Base-by-base conservation (phyloP, 2,113 vertebrate species). In the Alouatta palliata region DNA sequence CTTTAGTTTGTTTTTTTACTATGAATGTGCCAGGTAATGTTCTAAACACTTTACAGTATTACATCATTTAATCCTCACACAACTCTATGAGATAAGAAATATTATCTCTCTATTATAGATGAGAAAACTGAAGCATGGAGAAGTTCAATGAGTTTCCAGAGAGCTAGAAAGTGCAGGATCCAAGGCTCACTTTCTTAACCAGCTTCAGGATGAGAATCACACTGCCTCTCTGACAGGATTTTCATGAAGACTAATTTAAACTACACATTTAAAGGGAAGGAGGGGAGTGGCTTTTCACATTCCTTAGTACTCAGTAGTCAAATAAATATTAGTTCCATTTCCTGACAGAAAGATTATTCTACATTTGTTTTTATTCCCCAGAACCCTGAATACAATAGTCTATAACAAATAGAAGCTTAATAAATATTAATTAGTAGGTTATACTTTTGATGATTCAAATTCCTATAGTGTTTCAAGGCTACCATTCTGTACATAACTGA, bases 1-100 rank as follows among this genome's bases (percentile, higher is more conserved):
- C 68, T 77, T 71, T 37, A 35, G 37, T 58, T 84, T 27, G 23
- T 35, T 92, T 56, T 40, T 40, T 66, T 47, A 88, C 47, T 56
- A 76, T 5, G 1, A 49, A 88, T 77, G 25, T 56, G 17, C 47
- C 86, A 90, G 45, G 52, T 73, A 87, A 37, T 88, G 43, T 88
- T 93, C 43, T 83, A 93, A 96, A 66, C n/a, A 91, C n/a, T 71
- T 81, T 76, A 81, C 8, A 68, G 19, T 85, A 83, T 45, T 32
- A 87, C 13, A 61, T 85, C 73, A 85, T 90, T 91, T 96, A 96
- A 95, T 84, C 61, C 54, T 91, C 94, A 85, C 19, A 93, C n/a
- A 93, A 93, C 12, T 32, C 43, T 54, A 2, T 68, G 81, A 90
- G 52, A 68, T 87, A 84, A 86, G 40, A 47, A 83, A 43, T 84